Conservation (phyloP, 2,888 invertebrate species). For the Lasius fuliginosus region DNA sequence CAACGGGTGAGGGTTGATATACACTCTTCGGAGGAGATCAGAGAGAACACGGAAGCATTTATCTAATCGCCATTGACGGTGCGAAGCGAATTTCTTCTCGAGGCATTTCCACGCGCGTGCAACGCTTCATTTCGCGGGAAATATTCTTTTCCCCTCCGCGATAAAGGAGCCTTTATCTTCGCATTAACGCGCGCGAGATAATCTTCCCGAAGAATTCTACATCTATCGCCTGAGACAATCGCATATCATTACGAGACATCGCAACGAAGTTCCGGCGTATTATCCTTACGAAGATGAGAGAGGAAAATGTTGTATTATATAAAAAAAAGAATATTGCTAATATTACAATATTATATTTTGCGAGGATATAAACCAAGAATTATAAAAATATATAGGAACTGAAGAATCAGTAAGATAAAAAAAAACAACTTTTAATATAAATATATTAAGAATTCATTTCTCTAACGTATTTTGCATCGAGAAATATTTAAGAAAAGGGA, state of each 20-base stretch:
- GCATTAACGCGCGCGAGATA: conserved; percentile 25
- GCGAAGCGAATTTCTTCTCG: not conserved
- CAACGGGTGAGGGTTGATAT: conserved; percentile 51
- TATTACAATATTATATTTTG: not conserved
- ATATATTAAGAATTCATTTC: not conserved
- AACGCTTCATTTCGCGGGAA: conserved; percentile 11
- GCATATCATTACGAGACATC: conserved; percentile 6
- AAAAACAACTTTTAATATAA: not conserved
- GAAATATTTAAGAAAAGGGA: not conserved
- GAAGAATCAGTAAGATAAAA: not conserved
- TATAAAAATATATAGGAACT: not conserved
- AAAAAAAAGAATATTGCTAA: not conserved
- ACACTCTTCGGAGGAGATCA: conserved; percentile 20
- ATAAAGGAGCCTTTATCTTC: conserved; percentile 25
- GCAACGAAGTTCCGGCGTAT: conserved; percentile 11
- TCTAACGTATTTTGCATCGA: not conserved
- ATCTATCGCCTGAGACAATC: conserved; percentile 32
- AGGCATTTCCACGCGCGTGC: not conserved
- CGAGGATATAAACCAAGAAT: not conserved
- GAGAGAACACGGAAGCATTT: conserved; percentile 54
- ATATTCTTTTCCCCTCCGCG: not conserved
- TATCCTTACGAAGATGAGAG: conserved; percentile 7
- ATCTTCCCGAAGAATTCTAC: conserved; percentile 27
- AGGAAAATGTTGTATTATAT: no score
- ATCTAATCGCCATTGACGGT: conserved; percentile 36